A percentile compares a stretch with the other conserved stretches of the same genome.
These are phyloP conservation scores for Branchellion lobata DNA, from an alignment of 2,888 invertebrate species.

Conservation along the genomic window DNA sequence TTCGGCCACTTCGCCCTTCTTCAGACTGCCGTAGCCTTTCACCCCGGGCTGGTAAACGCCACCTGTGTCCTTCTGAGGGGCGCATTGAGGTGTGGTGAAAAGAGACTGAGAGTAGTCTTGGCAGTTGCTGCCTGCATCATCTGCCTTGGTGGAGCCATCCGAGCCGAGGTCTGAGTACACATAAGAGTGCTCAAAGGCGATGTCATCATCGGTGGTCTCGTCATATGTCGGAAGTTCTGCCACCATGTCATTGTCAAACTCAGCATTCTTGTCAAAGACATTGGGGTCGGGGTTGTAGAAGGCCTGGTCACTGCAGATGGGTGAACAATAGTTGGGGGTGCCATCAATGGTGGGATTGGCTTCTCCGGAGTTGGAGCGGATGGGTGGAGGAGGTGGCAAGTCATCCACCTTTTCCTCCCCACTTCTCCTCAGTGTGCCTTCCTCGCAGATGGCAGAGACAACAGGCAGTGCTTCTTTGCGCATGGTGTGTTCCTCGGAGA, in stretches of 20 bases:
- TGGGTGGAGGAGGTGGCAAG: background rate
- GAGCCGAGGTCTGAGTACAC: slow-evolving; percentile 5
- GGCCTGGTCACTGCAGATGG: too few species aligned
- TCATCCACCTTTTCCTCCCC: background rate
- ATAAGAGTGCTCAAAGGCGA: slow-evolving; percentile 17
- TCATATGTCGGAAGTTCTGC: slow-evolving; percentile 35
- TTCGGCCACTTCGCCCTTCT: background rate
- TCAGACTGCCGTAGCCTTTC: slow-evolving; percentile 22
- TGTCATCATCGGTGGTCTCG: slow-evolving; percentile 35
- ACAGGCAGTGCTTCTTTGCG: slow-evolving; percentile 30
- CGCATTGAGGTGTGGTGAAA: background rate
- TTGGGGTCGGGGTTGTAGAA: background rate
- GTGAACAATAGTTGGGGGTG: background rate
- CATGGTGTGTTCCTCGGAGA: slow-evolving; percentile 26
- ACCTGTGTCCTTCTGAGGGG: background rate
- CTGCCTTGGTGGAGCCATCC: slow-evolving; percentile 8
- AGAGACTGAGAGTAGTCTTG: slow-evolving; percentile 9
- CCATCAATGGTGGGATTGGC: background rate
- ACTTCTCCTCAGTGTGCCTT: background rate
- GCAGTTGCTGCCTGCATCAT: background rate
- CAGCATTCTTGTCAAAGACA: slow-evolving; percentile 26
- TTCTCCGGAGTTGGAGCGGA: background rate
- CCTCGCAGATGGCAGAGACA: background rate
- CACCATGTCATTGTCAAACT: slow-evolving; percentile 39
- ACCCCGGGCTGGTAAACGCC: background rate